Base-by-base conservation (phyloP, 37 sponge, comb jelly and placozoan species). In the Chondrosia reniformis region DNA sequence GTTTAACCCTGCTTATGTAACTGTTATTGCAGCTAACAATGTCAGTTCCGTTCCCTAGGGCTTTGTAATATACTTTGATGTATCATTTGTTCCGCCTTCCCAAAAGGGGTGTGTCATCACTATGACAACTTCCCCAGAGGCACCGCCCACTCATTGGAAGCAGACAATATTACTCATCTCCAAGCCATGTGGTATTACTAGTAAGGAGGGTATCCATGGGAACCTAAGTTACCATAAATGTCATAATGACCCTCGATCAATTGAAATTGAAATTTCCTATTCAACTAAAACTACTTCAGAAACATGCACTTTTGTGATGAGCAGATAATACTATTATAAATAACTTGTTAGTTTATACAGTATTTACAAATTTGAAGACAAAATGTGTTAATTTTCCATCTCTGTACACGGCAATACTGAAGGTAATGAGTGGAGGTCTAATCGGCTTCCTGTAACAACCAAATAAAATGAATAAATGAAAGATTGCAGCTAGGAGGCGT, bases 111-210 rank as follows among this genome's bases (percentile, higher is more conserved):
- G 25, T 36, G 74, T 43, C 43, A 43, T 84, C 37, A 15, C 34
- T 37, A 62, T 93, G 40, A 86, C 81, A 44, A 84, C 87, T 63
- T 33, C 80, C 24, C 91, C 94, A 33, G 57, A 63, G 36, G 81
- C 79, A 45, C 7, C 30, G 1, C 81, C 94, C 44, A 93, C 94
- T 8, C 94, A 93, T 63, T 93, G 94, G 94, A 84, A 84, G 55
- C 94, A 93, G 61, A 93, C 94, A 1, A 64, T 93, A 17, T 83
- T 93, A 28, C 72, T 75, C 33, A 55, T 93, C 19, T 66, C 67
- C 67, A 66, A 66, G 38, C 67, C 67, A 66, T 39, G 19, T 17
- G 9, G 39, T 4, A 8, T 12, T 31, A 7, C 5, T 5, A 19
- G 19, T 31, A 39, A 39, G 7, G 30, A 34, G 7, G 36, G 30